Evolutionary conservation across 2,113 vertebrate genomes (phyloP).

Genomic region (Pachycephala philippinensis): DNA sequence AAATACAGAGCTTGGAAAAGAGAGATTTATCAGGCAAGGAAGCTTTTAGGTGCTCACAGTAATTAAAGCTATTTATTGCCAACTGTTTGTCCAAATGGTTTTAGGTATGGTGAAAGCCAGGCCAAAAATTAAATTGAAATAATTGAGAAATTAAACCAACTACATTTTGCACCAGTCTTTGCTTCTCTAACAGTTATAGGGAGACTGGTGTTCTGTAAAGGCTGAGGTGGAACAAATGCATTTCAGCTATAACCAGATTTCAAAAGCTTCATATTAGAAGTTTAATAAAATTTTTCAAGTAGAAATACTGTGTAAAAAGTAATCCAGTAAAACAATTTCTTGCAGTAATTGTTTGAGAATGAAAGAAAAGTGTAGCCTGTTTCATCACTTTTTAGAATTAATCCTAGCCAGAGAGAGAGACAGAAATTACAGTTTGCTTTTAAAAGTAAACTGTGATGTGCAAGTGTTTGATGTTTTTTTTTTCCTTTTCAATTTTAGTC

Average conservation of each 20-base stretch:
- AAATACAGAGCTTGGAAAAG: background rate
- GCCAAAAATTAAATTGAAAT: background rate
- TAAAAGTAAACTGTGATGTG: background rate
- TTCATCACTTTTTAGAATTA: background rate
- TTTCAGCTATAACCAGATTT: background rate
- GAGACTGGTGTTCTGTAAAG: background rate
- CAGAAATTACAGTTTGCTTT: background rate
- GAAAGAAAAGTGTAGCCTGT: background rate
- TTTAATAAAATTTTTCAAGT: background rate
- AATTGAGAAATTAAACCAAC: background rate
- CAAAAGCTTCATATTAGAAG: background rate
- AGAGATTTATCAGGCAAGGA: background rate
- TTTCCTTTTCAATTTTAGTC: slow-evolving; percentile 18
- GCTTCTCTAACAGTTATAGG: background rate
- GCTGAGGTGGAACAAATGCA: background rate
- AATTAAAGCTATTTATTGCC: background rate
- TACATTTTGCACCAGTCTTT: background rate
- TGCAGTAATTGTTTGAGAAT: background rate
- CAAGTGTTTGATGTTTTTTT: background rate
- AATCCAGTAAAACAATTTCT: background rate
- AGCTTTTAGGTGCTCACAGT: background rate
- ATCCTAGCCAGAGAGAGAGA: background rate
- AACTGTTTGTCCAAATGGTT: background rate
- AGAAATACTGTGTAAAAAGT: background rate
- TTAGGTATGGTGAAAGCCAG: background rate